Conservation (phyloP, 2,888 invertebrate species). For the Eudemis profundana region DNA sequence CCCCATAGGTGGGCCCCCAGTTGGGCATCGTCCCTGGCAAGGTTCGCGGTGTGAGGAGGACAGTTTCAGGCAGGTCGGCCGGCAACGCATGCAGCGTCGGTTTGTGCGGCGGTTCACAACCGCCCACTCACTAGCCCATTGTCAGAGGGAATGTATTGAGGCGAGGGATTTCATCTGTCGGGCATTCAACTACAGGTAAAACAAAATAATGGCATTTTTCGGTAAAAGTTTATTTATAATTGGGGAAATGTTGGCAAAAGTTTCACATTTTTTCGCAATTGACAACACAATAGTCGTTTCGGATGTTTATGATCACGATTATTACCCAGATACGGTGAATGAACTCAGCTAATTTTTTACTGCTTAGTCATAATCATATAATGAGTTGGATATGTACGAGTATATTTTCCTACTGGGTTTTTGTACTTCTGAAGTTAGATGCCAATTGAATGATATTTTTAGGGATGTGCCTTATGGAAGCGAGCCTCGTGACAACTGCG, state of each 20-base stretch:
- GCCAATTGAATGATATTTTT: constrained; percentile 46
- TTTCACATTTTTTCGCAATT: not conserved
- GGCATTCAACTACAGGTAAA: constrained; percentile 93
- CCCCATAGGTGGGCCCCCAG: constrained; percentile 67
- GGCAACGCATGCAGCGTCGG: constrained; percentile 91
- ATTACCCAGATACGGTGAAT: not conserved
- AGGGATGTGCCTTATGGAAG: constrained; percentile 87
- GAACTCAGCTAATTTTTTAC: not conserved
- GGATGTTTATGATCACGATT: not conserved
- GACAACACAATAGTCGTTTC: not conserved
- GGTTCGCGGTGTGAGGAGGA: constrained; percentile 92
- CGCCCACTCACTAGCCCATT: constrained; percentile 90
- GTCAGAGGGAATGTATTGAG: constrained; percentile 94
- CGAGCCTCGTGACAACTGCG: constrained; percentile 92
- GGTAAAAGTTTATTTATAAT: not conserved
- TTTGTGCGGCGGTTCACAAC: constrained; percentile 90
- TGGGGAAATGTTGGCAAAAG: not conserved
- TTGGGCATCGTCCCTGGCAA: constrained; percentile 74
- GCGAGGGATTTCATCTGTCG: constrained; percentile 93
- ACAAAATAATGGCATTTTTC: not conserved
- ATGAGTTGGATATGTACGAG: too few relatives aligned
- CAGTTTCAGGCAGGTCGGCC: constrained; percentile 92
- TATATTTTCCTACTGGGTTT: too few relatives aligned
- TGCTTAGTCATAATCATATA: not conserved
- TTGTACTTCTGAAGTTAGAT: too few relatives aligned